Evolutionary conservation across 2,797 vertebrate species (phyloP), one percentile per base, ranked within the genome.

Genomic region (Syndactyla subalaris): DNA sequence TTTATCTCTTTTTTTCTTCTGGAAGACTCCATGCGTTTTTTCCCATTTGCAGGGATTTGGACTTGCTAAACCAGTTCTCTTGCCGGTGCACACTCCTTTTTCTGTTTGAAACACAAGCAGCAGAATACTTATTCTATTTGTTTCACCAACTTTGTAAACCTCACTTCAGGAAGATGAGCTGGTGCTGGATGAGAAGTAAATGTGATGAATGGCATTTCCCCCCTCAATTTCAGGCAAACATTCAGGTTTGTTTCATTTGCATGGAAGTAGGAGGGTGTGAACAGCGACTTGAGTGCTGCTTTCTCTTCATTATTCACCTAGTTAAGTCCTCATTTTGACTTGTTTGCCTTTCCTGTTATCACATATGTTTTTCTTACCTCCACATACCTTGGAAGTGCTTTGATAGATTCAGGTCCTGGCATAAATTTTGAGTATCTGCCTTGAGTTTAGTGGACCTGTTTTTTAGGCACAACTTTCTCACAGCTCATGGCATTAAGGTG

Each of bases 311-410:
- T 88, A 55, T 78, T 88, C 59, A 58, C 34, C 21, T 71, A 38
- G 11, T 59, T 85, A 72, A 62, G 38, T 26, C 41, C 12, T 46
- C 85, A 30, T 66, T 91, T 95, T 82, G 48, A 45, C 57, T 75
- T 81, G 46, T 90, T 88, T 92, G 46, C n/a, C 36, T 85, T 92
- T 89, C 49, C 41, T 79, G 14, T 82, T 61, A 81, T 82, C 83
- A 58, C n/a, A 3, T 23, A 48, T 32, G 36, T 71, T 91, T 5
- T 36, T 87, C 29, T 55, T 86, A 63, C 16, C 38, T 79, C 43
- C 14, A 22, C 20, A 21, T 1, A 1, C 20, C 26, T 41, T 62
- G 51, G 20, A 55, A 63, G 16, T 81, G 12, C 43, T 24, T 86
- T 38, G 45, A 61, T 41, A 67, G 32, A 74, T 76, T 71, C 71